These are phyloP conservation scores for Ectemnius continuus DNA, from an alignment of 2,888 invertebrate species.

Conservation along the genomic window DNA sequence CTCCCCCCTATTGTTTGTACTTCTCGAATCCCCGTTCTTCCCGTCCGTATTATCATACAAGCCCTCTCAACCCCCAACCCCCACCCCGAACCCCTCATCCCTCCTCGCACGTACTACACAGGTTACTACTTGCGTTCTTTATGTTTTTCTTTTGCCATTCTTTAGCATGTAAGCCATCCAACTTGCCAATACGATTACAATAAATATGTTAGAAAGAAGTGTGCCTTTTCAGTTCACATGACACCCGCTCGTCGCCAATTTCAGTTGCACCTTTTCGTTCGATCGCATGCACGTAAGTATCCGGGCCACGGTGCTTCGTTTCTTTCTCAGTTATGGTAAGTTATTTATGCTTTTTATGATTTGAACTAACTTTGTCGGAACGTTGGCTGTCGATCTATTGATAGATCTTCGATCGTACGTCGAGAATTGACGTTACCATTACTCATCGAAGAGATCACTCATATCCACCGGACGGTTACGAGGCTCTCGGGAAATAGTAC, in stretches of 20 bases:
- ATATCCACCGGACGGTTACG: not conserved
- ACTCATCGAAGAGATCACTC: not conserved
- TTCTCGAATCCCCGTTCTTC: constrained; percentile 42
- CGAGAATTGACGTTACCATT: not conserved
- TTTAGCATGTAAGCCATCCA: constrained; percentile 75
- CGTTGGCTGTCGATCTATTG: not conserved
- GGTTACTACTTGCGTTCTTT: constrained; percentile 65
- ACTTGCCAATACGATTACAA: constrained; percentile 77
- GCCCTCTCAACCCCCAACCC: too few species aligned
- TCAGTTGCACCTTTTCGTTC: constrained; percentile 55
- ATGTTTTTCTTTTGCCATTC: constrained; percentile 65
- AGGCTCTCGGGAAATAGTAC: not conserved
- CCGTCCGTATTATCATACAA: constrained; percentile 32
- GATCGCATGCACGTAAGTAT: constrained; percentile 39
- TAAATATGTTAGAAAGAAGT: constrained; percentile 75
- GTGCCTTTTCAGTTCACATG: constrained; percentile 42
- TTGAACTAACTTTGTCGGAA: too few species aligned
- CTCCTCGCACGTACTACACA: constrained; percentile 63
- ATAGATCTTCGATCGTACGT: not conserved
- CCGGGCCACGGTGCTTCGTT: not conserved
- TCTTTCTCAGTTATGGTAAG: constrained; percentile 30
- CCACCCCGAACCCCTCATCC: constrained; percentile 59
- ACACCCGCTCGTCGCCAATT: constrained; percentile 46
- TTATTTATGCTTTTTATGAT: not conserved
- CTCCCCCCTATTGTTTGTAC: constrained; percentile 11